Conservation (phyloP, 2,113 vertebrate genomes). For the Pongo abelii region DNA sequence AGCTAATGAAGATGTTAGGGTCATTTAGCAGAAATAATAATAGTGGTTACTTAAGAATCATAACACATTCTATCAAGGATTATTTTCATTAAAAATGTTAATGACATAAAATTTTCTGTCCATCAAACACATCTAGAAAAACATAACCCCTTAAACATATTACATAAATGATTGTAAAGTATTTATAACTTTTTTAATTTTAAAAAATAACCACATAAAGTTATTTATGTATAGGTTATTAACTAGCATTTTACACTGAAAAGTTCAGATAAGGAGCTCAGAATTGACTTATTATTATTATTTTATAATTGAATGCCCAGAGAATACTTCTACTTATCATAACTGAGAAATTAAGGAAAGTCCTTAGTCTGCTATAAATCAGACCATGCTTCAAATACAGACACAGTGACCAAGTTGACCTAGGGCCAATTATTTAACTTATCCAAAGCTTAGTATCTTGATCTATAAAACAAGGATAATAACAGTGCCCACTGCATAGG, state of each 20-base stretch:
- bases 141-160: not conserved
- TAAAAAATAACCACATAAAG: not conserved
- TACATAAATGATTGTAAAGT: not conserved
- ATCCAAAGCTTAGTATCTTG: not conserved
- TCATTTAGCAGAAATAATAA: slow-evolving; percentile 9
- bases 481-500: not conserved
- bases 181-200: not conserved
- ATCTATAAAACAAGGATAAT: not conserved
- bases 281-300: not conserved
- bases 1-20: slow-evolving; percentile 1
- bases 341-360: not conserved
- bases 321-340: not conserved
- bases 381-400: not conserved
- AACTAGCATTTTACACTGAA: slow-evolving; percentile 29
- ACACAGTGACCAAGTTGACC: not conserved
- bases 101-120: not conserved
- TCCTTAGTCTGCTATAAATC: not conserved
- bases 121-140: not conserved
- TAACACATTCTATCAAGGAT: not conserved
- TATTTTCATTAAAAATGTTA: slow-evolving; percentile 33
- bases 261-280: not conserved
- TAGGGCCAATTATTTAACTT: not conserved
- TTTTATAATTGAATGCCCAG: not conserved
- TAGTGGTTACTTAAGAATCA: not conserved
- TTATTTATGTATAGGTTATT: not conserved